phyloP scores from a whole-genome alignment of 2,797 vertebrate species.

The Tangara arthus region DNA sequence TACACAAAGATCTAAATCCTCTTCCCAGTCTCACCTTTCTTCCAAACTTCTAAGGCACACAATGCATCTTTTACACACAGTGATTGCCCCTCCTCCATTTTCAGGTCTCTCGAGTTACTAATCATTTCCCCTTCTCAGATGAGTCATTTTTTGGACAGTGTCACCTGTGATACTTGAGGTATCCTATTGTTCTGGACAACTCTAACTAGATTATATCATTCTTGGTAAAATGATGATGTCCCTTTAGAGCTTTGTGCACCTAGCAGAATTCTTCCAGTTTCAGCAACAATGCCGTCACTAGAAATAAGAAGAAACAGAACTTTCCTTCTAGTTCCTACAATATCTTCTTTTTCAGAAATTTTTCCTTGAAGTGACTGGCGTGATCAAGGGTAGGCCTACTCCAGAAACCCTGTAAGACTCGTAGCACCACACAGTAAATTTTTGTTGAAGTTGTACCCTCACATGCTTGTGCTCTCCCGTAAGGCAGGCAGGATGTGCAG shows the following conservation, averaged over 20 bases:
- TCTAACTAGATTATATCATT: fast-evolving
- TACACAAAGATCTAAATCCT: background rate
- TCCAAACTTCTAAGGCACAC: background rate
- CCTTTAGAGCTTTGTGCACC: background rate
- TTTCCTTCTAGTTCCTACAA: background rate
- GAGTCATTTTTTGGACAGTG: background rate
- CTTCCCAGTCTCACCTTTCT: background rate
- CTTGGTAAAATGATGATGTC: background rate
- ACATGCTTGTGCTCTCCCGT: fast-evolving
- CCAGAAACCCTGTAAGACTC: background rate
- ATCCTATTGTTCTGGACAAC: background rate
- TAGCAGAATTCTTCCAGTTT: background rate
- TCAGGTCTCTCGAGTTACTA: background rate
- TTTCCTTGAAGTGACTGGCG: background rate
- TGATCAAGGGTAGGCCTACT: background rate
- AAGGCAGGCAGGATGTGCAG: background rate
- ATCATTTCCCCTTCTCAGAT: background rate
- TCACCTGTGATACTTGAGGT: background rate
- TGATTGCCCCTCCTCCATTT: background rate
- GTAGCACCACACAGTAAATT: background rate
- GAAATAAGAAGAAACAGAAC: background rate
- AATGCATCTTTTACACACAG: background rate
- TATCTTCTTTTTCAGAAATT: background rate
- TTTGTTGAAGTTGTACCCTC: background rate
- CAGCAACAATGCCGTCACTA: background rate